Base-by-base conservation (phyloP, 2,888 invertebrate species). In the Harpalus rufipes region DNA sequence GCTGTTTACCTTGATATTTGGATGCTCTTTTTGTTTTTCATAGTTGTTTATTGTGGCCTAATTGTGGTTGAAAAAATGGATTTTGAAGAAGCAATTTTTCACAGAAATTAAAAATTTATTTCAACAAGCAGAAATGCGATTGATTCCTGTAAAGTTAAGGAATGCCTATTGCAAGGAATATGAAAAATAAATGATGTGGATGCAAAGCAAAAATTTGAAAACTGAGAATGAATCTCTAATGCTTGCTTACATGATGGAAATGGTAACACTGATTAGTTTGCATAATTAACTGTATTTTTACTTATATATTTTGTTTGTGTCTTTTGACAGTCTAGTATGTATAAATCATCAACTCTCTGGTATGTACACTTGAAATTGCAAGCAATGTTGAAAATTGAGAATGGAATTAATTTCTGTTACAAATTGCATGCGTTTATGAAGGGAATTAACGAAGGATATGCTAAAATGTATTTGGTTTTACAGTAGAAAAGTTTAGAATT, bases 91-190 rank as follows among this genome's bases (percentile, higher is more conserved):
- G 5, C 1, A 32, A 32, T 32, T 32, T 32, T 0, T 32, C 5
- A n/a, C 32, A 32, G 0, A 32, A 32, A 32, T 32, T 32, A 32
- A 32, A 32, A 32, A 32, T 32, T 4, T 32, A 32, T 0, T 32
- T 2, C 32, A 32, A 32, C 32, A 32, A 32, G 5, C 32, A 4
- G 32, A 1, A 32, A 32, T 32, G 32, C 5, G 0, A 59, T 59
- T 59, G 58, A 59, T 59, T n/a, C 58, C 58, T 59, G 16, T n/a
- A 16, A 59, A 59, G 16, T 59, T 16, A 14, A 14, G 16, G 3
- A 16, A 59, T n/a, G 58, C 58, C 12, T 59, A 59, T 59, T 59
- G 1, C 16, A 59, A 59, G 58, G n/a, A 59, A 59, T 59, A 59
- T 59, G 16, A 59, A 5, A 59, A 59, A 59, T 59, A 16, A 10